Base-by-base conservation (phyloP, 2,888 invertebrate species). In the Herminia tarsipennalis region DNA sequence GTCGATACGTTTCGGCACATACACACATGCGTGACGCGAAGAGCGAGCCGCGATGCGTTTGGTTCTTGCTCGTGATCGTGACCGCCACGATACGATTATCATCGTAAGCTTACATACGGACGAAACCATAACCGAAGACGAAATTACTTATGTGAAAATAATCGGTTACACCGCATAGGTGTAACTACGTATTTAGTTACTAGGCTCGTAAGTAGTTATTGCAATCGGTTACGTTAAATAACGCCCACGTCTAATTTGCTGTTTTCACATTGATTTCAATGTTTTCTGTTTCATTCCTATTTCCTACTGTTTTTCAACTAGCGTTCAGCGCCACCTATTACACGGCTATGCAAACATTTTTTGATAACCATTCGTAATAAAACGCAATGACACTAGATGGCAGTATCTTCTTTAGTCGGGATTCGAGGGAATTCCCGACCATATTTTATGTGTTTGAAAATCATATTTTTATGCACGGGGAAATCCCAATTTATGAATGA, bases 311-410 rank as follows among this genome's bases (percentile, higher is more conserved):
- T 35, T 35, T 35, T 35, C 22, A 13, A 34, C 13, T 34, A 24
- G 9, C 24, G 35, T 17, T 35, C 33, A 33, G 33, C 9, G 20
- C 33, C 20, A 33, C 33, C 20, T 33, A 33, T 20, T 33, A 18
- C 33, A 33, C 20, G 5, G 22, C 3, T 47, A 36, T 36, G 46
- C 39, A 40, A 40, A 40, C 20, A 47, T 32, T 35, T 32, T 36
- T 36, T 47, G 36, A 47, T 25, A 47, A 47, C 35, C 35, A 35
- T 18, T 47, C 18, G 39, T 29, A 46, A 30, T 36, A 32, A 40
- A 40, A 35, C 29, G 42, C 48, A 48, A 48, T 42, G 42, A 42
- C 42, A 48, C 35, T 46, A 40, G 35, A 35, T 35, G 24, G 35
- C 24, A 24, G 16, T 35, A 35, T 24, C 35, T 32, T 13, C 12